Base-by-base conservation (phyloP, 2,888 invertebrate species). In the Lepidochrysops patricia region DNA sequence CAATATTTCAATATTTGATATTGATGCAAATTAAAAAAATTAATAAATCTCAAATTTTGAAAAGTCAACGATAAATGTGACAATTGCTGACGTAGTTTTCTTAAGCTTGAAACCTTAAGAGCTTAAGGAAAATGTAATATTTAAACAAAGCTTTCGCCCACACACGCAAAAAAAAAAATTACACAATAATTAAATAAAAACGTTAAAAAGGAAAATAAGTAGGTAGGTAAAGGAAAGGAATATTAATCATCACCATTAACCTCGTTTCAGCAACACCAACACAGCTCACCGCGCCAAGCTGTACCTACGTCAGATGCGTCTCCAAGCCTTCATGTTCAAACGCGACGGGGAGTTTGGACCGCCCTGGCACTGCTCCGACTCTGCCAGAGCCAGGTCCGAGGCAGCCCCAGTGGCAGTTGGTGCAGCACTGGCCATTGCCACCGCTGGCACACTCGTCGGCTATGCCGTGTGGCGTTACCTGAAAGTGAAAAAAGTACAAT, bases 321-420 rank as follows among this genome's bases (percentile, higher is more conserved):
- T 97, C 61, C 97, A 97, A 74, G 95, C 97, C 25, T 97, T 97
- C 82, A 96, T 96, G 92, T 95, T 95, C 83, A 95, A 95, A 76
- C 94, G 93, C 50, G 93, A 93, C 48, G 91, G 91, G 0, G 91
- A 90, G 64, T 92, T 95, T 74, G 94, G 94, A 0, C 90, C 92
- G 0, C 90, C 93, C 1, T 93, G 93, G 84, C 92, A 92, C 64
- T 95, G 95, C 73, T 90, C 85, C 0, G 82, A 83, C 52, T 76
- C 80, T 0, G 75, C 81, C 1, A 71, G 84, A 0, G 74, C 81
- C 0, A 91, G 95, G 9, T 95, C 96, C 70, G 97, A 97, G 77
- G 93, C 96, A 0, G 96, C 97, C 0, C 96, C 96, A 0, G 90
- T 96, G 7, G 92, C 96, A 43, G 92, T 97, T 43, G 57, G 86